These are phyloP conservation scores for Ditylenchus weischeri DNA, from an alignment of 2,888 invertebrate genomes.

Conservation along the genomic window DNA sequence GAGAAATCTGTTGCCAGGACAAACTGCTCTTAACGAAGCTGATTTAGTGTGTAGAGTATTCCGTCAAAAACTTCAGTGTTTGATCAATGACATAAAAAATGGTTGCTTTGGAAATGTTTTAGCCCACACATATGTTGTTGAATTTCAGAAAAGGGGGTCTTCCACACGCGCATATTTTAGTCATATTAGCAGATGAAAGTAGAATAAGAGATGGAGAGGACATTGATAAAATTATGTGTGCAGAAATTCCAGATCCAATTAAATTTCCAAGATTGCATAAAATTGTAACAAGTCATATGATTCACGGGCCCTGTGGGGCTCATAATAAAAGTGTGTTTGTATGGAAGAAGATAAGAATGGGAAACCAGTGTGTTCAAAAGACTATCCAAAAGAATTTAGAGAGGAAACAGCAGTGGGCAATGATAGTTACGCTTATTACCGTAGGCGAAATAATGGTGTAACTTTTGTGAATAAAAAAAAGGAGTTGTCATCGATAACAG, in stretches of 20 bases:
- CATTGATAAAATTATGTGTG: neutral
- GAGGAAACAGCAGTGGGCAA: constrained; percentile 21
- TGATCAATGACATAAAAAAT: neutral
- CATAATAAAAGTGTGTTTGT: neutral
- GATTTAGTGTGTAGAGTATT: neutral
- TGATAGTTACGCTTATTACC: constrained; percentile 31
- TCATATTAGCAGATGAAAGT: neutral
- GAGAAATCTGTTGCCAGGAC: neutral
- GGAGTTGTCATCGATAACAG: too few relatives aligned
- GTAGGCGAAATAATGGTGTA: constrained; percentile 25
- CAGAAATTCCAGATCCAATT: neutral
- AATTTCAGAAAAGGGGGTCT: too few relatives aligned
- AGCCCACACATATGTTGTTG: too few relatives aligned
- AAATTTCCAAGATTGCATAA: neutral
- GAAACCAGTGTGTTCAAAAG: constrained; percentile 17
- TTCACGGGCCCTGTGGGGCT: neutral
- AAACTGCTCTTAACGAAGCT: neutral
- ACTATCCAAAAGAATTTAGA: constrained; percentile 30
- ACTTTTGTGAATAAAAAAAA: too few relatives aligned
- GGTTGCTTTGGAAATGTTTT: too few relatives aligned
- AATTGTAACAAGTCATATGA: neutral
- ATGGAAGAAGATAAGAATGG: constrained; percentile 5
- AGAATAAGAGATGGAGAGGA: neutral
- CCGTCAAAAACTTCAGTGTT: neutral
- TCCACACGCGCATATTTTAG: neutral